Conservation (phyloP, 2,888 invertebrate species). For the Chalcosyrphus nemorum region DNA sequence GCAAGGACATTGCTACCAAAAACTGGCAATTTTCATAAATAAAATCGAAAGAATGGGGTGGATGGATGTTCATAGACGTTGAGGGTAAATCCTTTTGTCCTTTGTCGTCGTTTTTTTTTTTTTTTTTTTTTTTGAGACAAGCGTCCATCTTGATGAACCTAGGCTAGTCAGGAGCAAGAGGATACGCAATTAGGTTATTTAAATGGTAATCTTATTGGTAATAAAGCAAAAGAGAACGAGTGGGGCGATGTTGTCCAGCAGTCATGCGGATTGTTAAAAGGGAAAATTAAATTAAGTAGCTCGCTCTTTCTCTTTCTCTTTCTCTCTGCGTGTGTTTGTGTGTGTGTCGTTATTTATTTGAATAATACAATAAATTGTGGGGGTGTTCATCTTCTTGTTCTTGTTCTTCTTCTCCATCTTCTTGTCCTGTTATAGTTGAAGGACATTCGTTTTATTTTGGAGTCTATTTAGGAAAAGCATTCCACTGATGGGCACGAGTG, state of each 20-base stretch:
- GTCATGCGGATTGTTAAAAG: constrained; percentile 24
- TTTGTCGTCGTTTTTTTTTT: no score
- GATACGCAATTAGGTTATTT: constrained; percentile 67
- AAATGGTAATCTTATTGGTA: constrained; percentile 64
- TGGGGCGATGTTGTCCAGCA: background rate
- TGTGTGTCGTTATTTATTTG: constrained; percentile 44
- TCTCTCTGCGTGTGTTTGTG: background rate
- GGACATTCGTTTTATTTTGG: constrained; percentile 47
- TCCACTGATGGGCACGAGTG: background rate
- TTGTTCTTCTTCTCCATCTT: no score
- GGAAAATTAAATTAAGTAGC: constrained; percentile 59
- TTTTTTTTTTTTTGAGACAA: background rate
- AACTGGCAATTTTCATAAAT: constrained; percentile 61
- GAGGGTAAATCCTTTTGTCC: background rate
- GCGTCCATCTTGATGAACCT: constrained; percentile 45
- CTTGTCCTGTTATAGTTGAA: background rate
- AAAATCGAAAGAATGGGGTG: constrained; percentile 9
- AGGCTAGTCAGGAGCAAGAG: constrained; percentile 13
- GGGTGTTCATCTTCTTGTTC: no score
- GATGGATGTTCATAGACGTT: background rate
- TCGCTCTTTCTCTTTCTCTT: constrained; percentile 22
- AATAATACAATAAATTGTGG: constrained; percentile 53
- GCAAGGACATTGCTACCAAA: constrained; percentile 26
- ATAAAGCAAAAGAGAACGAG: constrained; percentile 27
- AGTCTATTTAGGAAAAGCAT: constrained; percentile 20